Base-by-base conservation (phyloP, 2,113 vertebrate species). In the Setophaga kirtlandii region DNA sequence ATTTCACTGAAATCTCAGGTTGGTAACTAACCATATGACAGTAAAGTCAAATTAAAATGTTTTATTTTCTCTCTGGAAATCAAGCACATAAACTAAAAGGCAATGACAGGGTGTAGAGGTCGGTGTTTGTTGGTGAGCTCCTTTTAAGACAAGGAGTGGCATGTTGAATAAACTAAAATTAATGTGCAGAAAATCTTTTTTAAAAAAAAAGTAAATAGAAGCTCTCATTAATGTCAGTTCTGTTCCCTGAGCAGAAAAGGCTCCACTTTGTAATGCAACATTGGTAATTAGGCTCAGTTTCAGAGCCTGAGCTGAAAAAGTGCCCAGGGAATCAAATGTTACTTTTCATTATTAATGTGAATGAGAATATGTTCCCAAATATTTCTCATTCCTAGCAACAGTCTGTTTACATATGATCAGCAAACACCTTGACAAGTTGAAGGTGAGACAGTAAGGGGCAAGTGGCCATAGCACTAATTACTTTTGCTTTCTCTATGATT, bases 201-300 rank as follows among this genome's bases (percentile, higher is more conserved):
- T 14, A 2, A 24, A 74, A 71, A 49, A 77, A 44, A 31, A 15
- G n/a, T 35, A 87, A 76, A 37, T 12, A 49, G 49, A 52, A 81
- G 9, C 5, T 50, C 63, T 96, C 59, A 94, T 90, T 88, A 49
- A 74, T 75, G 64, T n/a, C 56, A 65, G 17, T 49, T 71, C 64
- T 75, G 67, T 87, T 91, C 89, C 84, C 94, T n/a, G 47, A 83
- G 59, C 93, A 82, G 95, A 49, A 75, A 91, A 92, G 39, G 44
- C 64, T 93, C 64, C 31, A 87, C 63, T 95, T 92, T 88, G 56
- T 73, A 86, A 93, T 79, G 80, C 75, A 95, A 69, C 78, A 53
- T 49, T 89, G 53, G 58, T 97, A 97, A 98, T 97, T 94, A 97
- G 65, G 85, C 85, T 97, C 83, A 80, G 77, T 96, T 97, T 95